A percentile compares a stretch with the other conserved stretches of the same genome.
phyloP scores from a whole-genome alignment of 2,888 invertebrate species.

The Lasioglossum oenotherae region DNA sequence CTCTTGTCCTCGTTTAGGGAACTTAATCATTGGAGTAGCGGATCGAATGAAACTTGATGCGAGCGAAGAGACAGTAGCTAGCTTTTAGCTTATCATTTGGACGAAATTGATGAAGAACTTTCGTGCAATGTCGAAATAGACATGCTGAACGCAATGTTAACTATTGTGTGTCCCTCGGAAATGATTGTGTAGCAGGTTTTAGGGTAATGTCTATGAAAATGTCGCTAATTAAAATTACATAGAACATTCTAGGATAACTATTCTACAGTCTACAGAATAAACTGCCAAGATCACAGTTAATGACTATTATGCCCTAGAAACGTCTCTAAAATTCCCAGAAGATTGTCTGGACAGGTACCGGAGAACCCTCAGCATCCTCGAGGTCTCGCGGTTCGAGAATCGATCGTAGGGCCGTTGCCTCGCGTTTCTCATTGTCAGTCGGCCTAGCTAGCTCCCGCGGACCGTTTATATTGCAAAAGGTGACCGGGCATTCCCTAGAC shows the following conservation, averaged over 20 bases:
- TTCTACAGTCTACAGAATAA: too few relatives aligned
- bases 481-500: conserved; percentile 48
- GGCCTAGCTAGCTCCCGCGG: conserved; percentile 38
- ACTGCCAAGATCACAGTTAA: background rate
- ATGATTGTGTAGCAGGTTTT: background rate
- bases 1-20: background rate
- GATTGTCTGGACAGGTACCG: background rate
- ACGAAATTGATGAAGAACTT: background rate
- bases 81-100: background rate
- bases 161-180: background rate
- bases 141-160: background rate
- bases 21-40: background rate
- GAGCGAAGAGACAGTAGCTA: background rate
- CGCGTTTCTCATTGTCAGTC: conserved; percentile 62
- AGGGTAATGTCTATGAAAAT: background rate
- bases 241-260: too few relatives aligned
- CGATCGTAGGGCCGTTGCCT: conserved; percentile 41
- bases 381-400: conserved; percentile 28
- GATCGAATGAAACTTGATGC: background rate
- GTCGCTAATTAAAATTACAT: background rate
- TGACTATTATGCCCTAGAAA: background rate
- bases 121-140: background rate
- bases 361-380: background rate
- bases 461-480: conserved; percentile 67
- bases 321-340: background rate